Base-by-base conservation (phyloP, 2,113 vertebrate genomes). In the Syngnathus typhle region DNA sequence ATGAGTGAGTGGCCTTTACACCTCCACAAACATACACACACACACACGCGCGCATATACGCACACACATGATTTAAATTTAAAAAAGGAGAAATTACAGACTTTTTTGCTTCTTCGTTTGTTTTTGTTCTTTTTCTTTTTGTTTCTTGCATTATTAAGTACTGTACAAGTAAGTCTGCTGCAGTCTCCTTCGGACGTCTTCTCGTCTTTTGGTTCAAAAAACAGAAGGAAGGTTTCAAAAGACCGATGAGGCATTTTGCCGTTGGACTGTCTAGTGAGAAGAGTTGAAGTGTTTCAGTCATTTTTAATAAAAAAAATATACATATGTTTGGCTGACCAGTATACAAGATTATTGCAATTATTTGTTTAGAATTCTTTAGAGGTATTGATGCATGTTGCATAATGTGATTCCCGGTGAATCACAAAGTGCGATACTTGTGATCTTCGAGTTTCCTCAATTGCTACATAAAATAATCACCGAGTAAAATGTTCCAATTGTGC, bases 341-440 rank as follows among this genome's bases (percentile, higher is more conserved):
- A 64, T 19, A 44, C 3, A 13, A 46, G 13, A 27, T 61, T 3
- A 9, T 32, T 13, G 37, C 23, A 6, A n/a, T 59, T 65, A 54
- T 62, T 38, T 16, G 5, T 67, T 69, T 61, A 67, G 1, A 70
- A 38, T 69, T 61, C 36, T 67, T 61, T 46, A 47, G 44, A 39
- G 56, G 32, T n/a, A 7, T 7, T 16, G 4, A 16, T 56, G 27
- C 6, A 36, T 56, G 13, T 36, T 27, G 3, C 0, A 15, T 27
- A 23, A 5, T 23, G 8, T 3, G 8, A 23, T 4, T 56, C 52
- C 8, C 1, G 13, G 13, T 15, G 55, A 58, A 8, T 36, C 13
- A 7, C 27, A 58, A 58, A 36, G 27, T 58, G 23, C 3, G 27
- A 6, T 6, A 36, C 6, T 12, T 56, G 19, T 51, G 49, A 7